Evolutionary conservation across 2,888 invertebrate genomes (phyloP).

Genomic region (Tiphia femorata): DNA sequence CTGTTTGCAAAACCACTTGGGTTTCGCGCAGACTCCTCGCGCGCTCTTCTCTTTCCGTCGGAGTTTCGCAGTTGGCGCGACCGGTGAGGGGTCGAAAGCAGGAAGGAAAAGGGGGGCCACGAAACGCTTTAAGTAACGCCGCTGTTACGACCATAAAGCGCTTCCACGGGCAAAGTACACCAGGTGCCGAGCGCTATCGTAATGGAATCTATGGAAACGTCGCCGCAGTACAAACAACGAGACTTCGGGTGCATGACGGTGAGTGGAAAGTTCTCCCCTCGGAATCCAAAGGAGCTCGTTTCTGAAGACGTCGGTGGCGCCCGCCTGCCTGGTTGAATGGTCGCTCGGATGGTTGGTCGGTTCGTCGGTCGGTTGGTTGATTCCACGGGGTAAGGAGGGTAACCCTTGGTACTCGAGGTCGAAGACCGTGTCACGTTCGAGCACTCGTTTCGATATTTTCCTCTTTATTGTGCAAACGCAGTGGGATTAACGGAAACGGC

Average conservation of each 20-base stretch:
- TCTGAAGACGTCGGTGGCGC: not conserved
- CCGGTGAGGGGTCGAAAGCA: too few species aligned
- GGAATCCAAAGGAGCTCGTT: constrained; percentile 15
- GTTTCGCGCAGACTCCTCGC: too few species aligned
- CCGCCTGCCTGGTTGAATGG: too few species aligned
- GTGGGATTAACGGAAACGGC: not conserved
- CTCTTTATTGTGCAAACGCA: not conserved
- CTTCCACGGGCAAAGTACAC: constrained; percentile 12
- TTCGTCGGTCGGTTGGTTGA: too few species aligned
- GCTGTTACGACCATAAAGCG: constrained; percentile 21
- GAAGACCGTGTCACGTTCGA: not conserved
- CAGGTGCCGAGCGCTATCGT: constrained; percentile 25
- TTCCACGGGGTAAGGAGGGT: too few species aligned
- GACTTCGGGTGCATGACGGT: too few species aligned
- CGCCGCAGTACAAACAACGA: constrained; percentile 26
- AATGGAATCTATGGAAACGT: constrained; percentile 39
- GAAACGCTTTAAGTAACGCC: constrained; percentile 16
- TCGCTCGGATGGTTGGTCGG: too few species aligned
- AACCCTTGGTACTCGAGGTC: too few species aligned
- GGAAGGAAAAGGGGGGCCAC: too few species aligned
- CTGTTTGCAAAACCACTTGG: not conserved
- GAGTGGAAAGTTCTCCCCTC: constrained; percentile 22
- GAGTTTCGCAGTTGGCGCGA: too few species aligned
- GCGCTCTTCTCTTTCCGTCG: too few species aligned
- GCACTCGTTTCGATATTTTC: not conserved